phyloP scores from a whole-genome alignment of 1,140 invertebrate species.

The Asbolus verrucosus region DNA sequence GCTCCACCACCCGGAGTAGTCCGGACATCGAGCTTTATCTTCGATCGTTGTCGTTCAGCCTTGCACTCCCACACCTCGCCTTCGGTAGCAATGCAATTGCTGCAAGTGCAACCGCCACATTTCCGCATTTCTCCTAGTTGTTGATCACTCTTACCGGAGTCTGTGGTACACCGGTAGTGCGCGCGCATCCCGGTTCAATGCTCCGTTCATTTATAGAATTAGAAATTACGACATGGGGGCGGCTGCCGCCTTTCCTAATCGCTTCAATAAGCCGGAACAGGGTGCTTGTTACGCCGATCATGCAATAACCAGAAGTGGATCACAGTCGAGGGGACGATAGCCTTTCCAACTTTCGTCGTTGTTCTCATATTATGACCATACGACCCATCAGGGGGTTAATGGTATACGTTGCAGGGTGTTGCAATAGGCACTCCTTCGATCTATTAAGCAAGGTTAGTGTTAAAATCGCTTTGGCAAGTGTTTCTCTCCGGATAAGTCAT shows the following conservation, averaged over 20 bases:
- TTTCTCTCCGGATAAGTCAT: conserved; percentile 15
- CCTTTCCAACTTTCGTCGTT: too few relatives aligned
- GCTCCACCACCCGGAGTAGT: background rate
- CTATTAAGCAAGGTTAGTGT: conserved; percentile 22
- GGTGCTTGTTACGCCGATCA: background rate
- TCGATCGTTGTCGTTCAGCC: conserved; percentile 34
- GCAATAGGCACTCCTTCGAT: conserved; percentile 18
- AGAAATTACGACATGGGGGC: conserved; percentile 33
- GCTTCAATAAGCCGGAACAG: conserved; percentile 24
- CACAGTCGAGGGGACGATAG: conserved; percentile 4
- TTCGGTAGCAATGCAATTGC: conserved; percentile 41
- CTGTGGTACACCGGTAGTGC: conserved; percentile 36
- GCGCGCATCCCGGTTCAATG: conserved; percentile 30
- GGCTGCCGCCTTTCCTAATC: conserved; percentile 34
- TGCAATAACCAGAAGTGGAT: background rate
- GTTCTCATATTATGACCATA: too few relatives aligned
- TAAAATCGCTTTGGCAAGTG: conserved; percentile 11
- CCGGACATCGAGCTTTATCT: background rate
- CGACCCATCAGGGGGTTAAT: too few relatives aligned
- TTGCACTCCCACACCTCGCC: conserved; percentile 48
- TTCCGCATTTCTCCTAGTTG: conserved; percentile 49
- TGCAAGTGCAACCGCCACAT: conserved; percentile 47
- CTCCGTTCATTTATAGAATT: conserved; percentile 37
- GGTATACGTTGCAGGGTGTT: background rate
- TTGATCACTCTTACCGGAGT: conserved; percentile 34